Percentiles rank a stretch among this genome's conserved stretches.
Conservation (phyloP, 2,888 invertebrate species). For the Eretmocerus hayati region DNA sequence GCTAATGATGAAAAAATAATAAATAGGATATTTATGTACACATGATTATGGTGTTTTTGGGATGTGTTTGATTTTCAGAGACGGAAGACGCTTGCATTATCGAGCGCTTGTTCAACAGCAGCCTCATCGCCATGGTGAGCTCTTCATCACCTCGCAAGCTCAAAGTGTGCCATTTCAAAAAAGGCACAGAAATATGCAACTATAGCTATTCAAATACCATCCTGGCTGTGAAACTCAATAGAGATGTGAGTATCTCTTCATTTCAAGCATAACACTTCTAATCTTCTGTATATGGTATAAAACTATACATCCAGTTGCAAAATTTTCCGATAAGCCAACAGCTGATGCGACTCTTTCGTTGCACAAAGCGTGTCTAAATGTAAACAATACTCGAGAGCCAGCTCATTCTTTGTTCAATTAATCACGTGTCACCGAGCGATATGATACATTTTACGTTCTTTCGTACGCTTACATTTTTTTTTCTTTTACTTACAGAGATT, state of each 20-base stretch:
- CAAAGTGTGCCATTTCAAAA: constrained; percentile 95
- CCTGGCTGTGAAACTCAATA: constrained; percentile 89
- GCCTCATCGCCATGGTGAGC: constrained; percentile 91
- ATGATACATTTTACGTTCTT: no score
- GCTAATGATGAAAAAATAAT: not conserved
- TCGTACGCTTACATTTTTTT: no score
- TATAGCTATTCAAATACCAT: constrained; percentile 94
- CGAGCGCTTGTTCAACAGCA: constrained; percentile 94
- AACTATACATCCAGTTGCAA: no score
- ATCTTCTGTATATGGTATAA: not conserved
- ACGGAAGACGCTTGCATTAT: constrained; percentile 84
- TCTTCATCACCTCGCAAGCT: constrained; percentile 82
- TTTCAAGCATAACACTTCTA: no score
- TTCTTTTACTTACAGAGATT: constrained; percentile 59
- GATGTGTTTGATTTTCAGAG: constrained; percentile 43
- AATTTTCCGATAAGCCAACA: no score
- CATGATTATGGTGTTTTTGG: no score
- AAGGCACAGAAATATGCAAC: constrained; percentile 96
- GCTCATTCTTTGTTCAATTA: no score
- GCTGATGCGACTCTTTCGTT: not conserved
- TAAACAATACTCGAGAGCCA: not conserved
- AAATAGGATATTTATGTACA: not conserved
- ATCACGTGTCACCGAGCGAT: no score
- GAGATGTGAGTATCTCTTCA: constrained; percentile 60
- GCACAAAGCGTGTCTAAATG: not conserved